A percentile compares a stretch with the other conserved stretches of the same genome.
phyloP scores from a whole-genome alignment of 2,888 invertebrate genomes.

The Erebia ligea region DNA sequence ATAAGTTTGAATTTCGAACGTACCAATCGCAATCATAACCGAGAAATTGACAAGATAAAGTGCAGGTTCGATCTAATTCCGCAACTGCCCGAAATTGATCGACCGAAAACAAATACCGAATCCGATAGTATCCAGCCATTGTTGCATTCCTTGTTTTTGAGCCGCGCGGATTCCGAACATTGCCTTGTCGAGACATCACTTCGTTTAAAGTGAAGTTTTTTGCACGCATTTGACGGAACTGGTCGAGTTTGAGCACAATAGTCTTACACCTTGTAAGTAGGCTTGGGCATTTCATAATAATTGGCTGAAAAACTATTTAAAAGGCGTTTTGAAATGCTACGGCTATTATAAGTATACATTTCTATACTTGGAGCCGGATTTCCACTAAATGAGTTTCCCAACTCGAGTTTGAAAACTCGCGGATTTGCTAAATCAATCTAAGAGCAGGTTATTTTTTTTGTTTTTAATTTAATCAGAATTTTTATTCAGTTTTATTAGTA shows the following conservation, averaged over 20 bases:
- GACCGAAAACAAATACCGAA: constrained; percentile 47
- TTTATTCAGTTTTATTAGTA: too few relatives aligned
- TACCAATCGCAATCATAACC: constrained; percentile 11
- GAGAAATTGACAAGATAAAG: constrained; percentile 24
- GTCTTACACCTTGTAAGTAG: constrained; percentile 45
- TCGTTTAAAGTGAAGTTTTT: constrained; percentile 47
- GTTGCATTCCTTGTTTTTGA: constrained; percentile 56
- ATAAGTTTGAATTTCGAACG: constrained; percentile 5
- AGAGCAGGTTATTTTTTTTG: too few relatives aligned
- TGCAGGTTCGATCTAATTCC: constrained; percentile 36
- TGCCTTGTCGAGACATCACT: constrained; percentile 45
- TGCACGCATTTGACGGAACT: constrained; percentile 46
- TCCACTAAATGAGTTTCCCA: not conserved
- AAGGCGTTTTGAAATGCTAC: constrained; percentile 16
- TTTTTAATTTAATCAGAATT: too few relatives aligned
- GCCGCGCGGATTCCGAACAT: constrained; percentile 48
- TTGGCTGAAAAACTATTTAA: constrained; percentile 29
- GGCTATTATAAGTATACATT: constrained; percentile 16
- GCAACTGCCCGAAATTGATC: constrained; percentile 42
- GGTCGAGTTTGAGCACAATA: constrained; percentile 42
- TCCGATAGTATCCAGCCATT: constrained; percentile 55
- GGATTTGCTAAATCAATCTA: too few relatives aligned
- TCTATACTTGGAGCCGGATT: not conserved
- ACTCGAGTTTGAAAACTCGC: too few relatives aligned
- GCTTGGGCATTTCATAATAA: constrained; percentile 33